A percentile compares a stretch with the other conserved stretches of the same genome.
These are phyloP conservation scores for Pandion haliaetus DNA, from an alignment of 2,113 vertebrate species.

Conservation along the genomic window DNA sequence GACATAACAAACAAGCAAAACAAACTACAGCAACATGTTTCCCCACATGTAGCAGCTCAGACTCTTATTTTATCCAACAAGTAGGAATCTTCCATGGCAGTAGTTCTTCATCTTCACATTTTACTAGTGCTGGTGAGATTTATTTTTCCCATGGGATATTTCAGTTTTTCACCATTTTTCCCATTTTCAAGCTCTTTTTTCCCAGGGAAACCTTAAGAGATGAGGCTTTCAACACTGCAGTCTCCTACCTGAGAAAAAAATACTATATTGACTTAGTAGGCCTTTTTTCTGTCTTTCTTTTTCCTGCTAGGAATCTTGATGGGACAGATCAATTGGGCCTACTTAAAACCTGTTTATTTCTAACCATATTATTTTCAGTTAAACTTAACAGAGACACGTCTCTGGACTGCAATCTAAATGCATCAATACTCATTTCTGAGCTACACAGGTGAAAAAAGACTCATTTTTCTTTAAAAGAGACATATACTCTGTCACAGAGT, in stretches of 20 bases:
- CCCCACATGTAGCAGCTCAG: not conserved
- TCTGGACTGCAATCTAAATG: not conserved
- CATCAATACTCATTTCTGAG: not conserved
- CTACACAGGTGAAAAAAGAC: not conserved
- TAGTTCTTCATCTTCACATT: not conserved
- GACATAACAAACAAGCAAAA: not conserved
- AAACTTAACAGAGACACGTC: not conserved
- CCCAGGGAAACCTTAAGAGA: not conserved
- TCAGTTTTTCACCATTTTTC: not conserved
- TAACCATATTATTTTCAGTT: constrained; percentile 1
- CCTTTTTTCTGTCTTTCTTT: not conserved
- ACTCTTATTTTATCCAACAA: not conserved
- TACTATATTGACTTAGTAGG: not conserved
- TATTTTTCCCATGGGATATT: not conserved
- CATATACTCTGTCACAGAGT: not conserved
- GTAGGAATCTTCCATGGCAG: not conserved
- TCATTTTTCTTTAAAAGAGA: not conserved
- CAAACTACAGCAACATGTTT: not conserved
- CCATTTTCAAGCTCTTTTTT: not conserved
- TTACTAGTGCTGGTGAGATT: not conserved
- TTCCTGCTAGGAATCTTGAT: not conserved
- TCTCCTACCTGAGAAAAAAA: not conserved
- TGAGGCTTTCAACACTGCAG: not conserved
- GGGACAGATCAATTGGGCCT: not conserved
- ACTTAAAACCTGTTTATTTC: constrained; percentile 11